Percentiles rank a stretch among this genome's conserved stretches.
phyloP scores from a whole-genome alignment of 2,113 vertebrate genomes.

The Microtus oregoni region DNA sequence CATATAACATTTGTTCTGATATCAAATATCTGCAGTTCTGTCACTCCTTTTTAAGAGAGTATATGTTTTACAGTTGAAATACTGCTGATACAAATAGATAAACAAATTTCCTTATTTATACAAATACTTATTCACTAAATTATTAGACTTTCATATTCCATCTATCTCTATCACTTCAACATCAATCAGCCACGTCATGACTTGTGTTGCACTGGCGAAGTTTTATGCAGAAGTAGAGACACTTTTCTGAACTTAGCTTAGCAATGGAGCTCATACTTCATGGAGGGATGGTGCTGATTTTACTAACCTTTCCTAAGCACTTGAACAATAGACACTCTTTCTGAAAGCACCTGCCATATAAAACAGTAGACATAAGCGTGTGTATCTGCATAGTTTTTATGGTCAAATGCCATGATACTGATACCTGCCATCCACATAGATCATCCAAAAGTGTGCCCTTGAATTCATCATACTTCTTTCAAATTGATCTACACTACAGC shows the following conservation, averaged over 20 bases:
- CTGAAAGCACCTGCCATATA: conserved; percentile 55
- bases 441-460: neutral
- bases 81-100: neutral
- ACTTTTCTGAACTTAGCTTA: neutral
- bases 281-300: neutral
- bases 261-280: neutral
- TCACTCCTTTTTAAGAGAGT: neutral
- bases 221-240: neutral
- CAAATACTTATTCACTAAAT: neutral
- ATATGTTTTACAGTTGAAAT: neutral
- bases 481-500: neutral
- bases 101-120: neutral
- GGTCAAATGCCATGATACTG: neutral
- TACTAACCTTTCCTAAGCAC: conserved; percentile 26
- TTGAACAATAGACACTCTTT: conserved; percentile 37
- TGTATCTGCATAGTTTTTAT: neutral
- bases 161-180: conserved; percentile 8
- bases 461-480: conserved; percentile 42
- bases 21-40: neutral
- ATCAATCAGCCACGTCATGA: neutral
- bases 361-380: neutral
- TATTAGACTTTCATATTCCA: neutral
- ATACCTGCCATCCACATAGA: neutral
- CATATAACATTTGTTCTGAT: neutral
- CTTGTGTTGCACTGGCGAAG: neutral